These are phyloP conservation scores for Paramormyrops kingsleyae DNA, from an alignment of 2,113 vertebrate genomes.

Conservation along the genomic window DNA sequence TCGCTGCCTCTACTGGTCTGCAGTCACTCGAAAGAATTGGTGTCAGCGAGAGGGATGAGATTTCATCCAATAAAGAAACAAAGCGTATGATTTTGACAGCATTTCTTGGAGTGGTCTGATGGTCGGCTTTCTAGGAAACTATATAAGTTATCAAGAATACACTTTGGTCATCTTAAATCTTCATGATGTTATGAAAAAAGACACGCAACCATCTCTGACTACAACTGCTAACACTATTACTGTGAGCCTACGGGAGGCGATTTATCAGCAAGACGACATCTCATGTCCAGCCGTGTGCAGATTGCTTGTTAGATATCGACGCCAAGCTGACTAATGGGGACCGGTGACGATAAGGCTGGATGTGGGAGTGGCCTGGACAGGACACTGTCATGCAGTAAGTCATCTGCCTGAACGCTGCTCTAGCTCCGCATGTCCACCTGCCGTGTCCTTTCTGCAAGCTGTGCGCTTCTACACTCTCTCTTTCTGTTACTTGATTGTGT, in stretches of 20 bases:
- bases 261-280: not conserved
- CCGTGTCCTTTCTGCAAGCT: not conserved
- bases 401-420: not conserved
- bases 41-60: not conserved
- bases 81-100: not conserved
- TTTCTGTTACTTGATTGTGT: not conserved
- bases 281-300: not conserved
- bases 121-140: not conserved
- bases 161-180: not conserved
- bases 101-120: not conserved
- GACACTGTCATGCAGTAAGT: not conserved
- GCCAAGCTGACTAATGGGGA: not conserved
- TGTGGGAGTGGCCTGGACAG: not conserved
- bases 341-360: not conserved
- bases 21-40: not conserved
- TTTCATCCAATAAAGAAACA: not conserved
- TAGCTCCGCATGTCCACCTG: not conserved
- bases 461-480: not conserved
- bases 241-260: not conserved
- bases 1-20: not conserved
- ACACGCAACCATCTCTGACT: not conserved
- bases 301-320: not conserved
- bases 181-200: not conserved
- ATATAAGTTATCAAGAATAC: not conserved
- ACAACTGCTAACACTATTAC: not conserved